Base-by-base conservation (phyloP, 92 coral and sea anemone genomes). In the Parazoanthus darwini region DNA sequence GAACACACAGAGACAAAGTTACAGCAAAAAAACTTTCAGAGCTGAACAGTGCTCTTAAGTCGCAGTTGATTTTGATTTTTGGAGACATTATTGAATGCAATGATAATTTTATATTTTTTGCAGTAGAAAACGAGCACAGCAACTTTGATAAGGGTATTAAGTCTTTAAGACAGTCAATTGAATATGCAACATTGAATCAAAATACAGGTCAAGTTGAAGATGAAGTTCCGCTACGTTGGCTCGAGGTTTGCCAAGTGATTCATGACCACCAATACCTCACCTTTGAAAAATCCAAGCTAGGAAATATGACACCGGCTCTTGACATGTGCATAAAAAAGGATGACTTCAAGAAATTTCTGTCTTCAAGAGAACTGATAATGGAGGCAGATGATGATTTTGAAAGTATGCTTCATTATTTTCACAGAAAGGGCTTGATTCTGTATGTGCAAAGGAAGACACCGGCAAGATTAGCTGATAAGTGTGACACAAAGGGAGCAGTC, bases 351-450 rank as follows among this genome's bases (percentile, higher is more conserved):
- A 75, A 15, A 6, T 38, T 75, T 36, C 20, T 75, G 43, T 42
- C 79, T 38, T 38, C 9, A 23, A 75, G 38, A 22, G 79, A 75
- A 38, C 79, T 75, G n/a, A 38, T 44, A 75, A 14, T 75, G 15
- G 79, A 75, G 22, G 51, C 38, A 36, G 20, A 78, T 44, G 58
- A 44, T 9, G 81, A 78, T n/a, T 78, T 78, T 78, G 81, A 78
- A 78, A 78, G n/a, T 78, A 78, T 78, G 81, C 81, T 78, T 78
- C 81, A 78, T 1, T 78, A 78, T 33, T 78, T 78, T 78, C 81
- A 78, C 51, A 78, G 59, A 39, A 78, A 78, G 16, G 81, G 81
- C 29, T 43, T 46, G 59, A 78, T 78, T 78, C 22, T 78, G n/a
- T 78, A 78, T 44, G 81, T 78, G 81, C 81, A 77, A 23, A 77